Percentiles rank a stretch among this genome's conserved stretches.
phyloP scores from a whole-genome alignment of 2,888 invertebrate species.

The Drosophila limbata region DNA sequence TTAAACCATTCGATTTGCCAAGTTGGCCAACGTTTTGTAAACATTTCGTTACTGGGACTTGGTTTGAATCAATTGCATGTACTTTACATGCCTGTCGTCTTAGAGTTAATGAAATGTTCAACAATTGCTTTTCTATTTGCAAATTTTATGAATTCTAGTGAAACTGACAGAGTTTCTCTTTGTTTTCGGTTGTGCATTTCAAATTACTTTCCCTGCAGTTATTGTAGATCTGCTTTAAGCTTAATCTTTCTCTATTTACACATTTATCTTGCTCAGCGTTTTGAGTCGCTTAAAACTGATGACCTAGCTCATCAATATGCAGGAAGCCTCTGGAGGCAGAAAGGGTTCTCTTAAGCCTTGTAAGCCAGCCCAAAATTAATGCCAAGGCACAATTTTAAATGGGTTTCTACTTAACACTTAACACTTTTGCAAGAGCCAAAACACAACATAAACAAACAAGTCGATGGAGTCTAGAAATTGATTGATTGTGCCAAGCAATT shows the following conservation, averaged over 20 bases:
- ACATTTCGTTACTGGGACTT: constrained; percentile 25
- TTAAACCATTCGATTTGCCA: constrained; percentile 22
- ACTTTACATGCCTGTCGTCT: constrained; percentile 1
- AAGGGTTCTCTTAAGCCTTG: constrained; percentile 40
- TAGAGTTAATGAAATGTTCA: constrained; percentile 41
- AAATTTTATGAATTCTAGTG: constrained; percentile 4
- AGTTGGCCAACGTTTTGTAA: constrained; percentile 34
- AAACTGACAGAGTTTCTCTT: constrained; percentile 5
- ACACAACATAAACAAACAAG: constrained; percentile 39
- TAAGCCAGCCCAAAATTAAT: constrained; percentile 26
- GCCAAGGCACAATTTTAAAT: constrained; percentile 57
- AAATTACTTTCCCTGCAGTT: constrained; percentile 7
- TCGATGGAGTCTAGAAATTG: constrained; percentile 41
- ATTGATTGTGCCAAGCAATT: constrained; percentile 58
- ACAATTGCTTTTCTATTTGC: constrained; percentile 24
- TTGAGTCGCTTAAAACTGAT: constrained; percentile 46
- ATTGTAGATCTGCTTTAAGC: neutral
- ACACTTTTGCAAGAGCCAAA: constrained; percentile 45
- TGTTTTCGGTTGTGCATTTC: neutral
- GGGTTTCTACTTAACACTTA: constrained; percentile 60
- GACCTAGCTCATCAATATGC: constrained; percentile 63
- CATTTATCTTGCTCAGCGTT: constrained; percentile 32
- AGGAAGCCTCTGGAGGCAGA: neutral
- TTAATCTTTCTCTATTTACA: constrained; percentile 1
- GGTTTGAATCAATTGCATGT: constrained; percentile 33